Base-by-base conservation (phyloP, 2,888 invertebrate genomes). In the Drosophila fulvimacula region DNA sequence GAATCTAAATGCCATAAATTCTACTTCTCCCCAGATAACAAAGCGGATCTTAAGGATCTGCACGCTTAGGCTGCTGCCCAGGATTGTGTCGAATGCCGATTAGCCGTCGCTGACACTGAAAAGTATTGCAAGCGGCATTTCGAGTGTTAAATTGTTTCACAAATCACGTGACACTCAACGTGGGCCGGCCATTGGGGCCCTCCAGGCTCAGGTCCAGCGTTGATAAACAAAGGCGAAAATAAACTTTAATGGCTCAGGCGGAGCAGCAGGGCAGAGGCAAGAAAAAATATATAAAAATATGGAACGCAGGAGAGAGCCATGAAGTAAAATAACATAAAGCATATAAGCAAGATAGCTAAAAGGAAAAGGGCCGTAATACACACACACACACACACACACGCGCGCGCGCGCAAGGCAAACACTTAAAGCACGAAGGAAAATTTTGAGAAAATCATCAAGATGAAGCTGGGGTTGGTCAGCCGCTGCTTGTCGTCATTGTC, bases 391-490 rank as follows among this genome's bases (percentile, higher is more conserved):
- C n/a, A 52, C 51, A 52, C 17, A 27, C 17, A 39, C 52, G 27
- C 17, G 19, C n/a, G 10, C 39, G 17, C 17, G 10, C 39, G 2
- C 17, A 53, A 1, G 44, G 44, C 24, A 41, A 17, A 60, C 39
- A 52, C 56, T 61, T 42, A 30, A 48, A 56, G 71, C 60, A 58
- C 49, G 69, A 59, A 57, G 64, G 69, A 71, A 71, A 62, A 77
- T 85, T 82, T 84, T 73, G 56, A 67, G 67, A 88, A 83, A 88
- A 86, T 81, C 89, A 86, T 83, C 87, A 88, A 86, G 80, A 80
- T 71, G 58, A 69, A 41, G 62, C 65, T 63, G 21, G 19, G 44
- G 48, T 19, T 32, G 57, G 57, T 41, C 36, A 38, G 57, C 57
- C 36, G 36, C 17, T 17, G 83, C 71, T 83, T 81, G 89, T 88